Base-by-base conservation (phyloP, 2,888 invertebrate genomes). In the Periphyllus acericola region DNA sequence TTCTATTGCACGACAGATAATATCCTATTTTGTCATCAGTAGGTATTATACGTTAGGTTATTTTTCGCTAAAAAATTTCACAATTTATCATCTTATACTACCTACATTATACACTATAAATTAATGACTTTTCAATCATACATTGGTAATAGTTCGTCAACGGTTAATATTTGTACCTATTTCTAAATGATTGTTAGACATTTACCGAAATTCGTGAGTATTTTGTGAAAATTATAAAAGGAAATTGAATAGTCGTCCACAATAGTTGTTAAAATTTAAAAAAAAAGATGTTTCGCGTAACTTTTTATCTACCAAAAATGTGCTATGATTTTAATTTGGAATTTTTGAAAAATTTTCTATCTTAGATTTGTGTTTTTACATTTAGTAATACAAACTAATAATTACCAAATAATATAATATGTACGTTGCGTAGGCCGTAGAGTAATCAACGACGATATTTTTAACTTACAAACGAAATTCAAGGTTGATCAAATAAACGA, bases 241-340 rank as follows among this genome's bases (percentile, higher is more conserved):
- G 14, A 74, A 74, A 29, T 55, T 74, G 4, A 83, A 83, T 29
- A 36, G 52, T 83, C 34, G 72, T 72, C n/a, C n/a, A 83, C 72
- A 55, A 83, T n/a, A 29, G 19, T 72, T 14, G 55, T 74, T 34
- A 83, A 68, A 81, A 81, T 9, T n/a, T 79, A 55, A 79, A 34
- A 68, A 71, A 32, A 17, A 29, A 32, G 11, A 21, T 21, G 2
- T 4, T 66, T 66, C 29, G 9, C 29, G 11, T 11, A 29, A 66
- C 60, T 29, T 66, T 25, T 25, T 66, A n/a, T 66, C 66, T n/a
- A 29, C 9, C 6, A 6, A 25, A 60, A 21, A 3, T 25, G 60
- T 60, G 25, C 60, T 19, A 21, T 21, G 21, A 5, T 60, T 60
- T 60, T 19, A 52, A 60, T 60, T 25, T 25, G 3, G 60, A 21